These are phyloP conservation scores for Pollenia griseotomentosa DNA, from an alignment of 2,888 invertebrate genomes.

Conservation along the genomic window DNA sequence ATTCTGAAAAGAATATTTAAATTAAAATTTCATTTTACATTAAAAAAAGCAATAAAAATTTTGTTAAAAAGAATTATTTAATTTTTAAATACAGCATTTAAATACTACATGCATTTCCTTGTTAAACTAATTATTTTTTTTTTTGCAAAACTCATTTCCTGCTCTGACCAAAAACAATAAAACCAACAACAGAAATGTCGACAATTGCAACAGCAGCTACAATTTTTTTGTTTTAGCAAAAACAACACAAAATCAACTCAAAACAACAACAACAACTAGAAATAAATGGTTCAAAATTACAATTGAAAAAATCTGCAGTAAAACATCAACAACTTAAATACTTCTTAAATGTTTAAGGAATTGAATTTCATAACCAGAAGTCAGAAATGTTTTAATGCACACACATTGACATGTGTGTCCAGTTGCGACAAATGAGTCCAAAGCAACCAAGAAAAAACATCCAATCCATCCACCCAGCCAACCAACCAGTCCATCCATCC, in stretches of 20 bases:
- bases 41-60: not conserved
- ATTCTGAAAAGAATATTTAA: not conserved
- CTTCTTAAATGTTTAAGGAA: slow-evolving; percentile 71
- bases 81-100: slow-evolving; percentile 16
- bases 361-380: slow-evolving; percentile 74
- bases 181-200: slow-evolving; percentile 29
- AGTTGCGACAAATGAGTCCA: slow-evolving; percentile 33
- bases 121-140: slow-evolving; percentile 64
- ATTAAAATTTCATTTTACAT: not conserved
- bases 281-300: slow-evolving; percentile 48
- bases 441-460: slow-evolving; percentile 17
- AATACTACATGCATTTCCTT: slow-evolving; percentile 64
- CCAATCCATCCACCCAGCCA: slow-evolving; percentile 21
- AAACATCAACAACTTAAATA: slow-evolving; percentile 65
- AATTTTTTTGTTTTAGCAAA: not conserved
- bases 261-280: slow-evolving; percentile 13
- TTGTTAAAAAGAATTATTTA: not conserved
- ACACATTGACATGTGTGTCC: slow-evolving; percentile 21
- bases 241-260: slow-evolving; percentile 11
- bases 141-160: slow-evolving; percentile 71
- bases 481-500: slow-evolving; percentile 26
- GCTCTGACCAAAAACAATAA: slow-evolving; percentile 60
- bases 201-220: slow-evolving; percentile 46
- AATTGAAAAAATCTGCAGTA: slow-evolving; percentile 66
- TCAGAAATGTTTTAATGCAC: slow-evolving; percentile 18